A percentile compares a stretch with the other conserved stretches of the same genome.
These are phyloP conservation scores for Coptodon rendalli DNA, from an alignment of 2,113 vertebrate species.

Conservation along the genomic window DNA sequence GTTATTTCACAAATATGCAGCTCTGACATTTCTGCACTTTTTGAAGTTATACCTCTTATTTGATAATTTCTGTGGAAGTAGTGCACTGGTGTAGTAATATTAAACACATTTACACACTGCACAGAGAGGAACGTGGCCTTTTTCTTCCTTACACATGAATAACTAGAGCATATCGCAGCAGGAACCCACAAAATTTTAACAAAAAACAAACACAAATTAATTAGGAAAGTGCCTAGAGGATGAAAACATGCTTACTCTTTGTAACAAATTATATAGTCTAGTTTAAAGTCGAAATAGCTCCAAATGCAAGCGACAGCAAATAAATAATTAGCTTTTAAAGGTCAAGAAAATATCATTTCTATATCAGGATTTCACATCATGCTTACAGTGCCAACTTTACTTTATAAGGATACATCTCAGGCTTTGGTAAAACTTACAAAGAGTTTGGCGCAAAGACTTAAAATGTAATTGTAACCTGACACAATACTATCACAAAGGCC, in stretches of 20 bases:
- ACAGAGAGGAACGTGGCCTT: not conserved
- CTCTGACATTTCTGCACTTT: slow-evolving; percentile 7
- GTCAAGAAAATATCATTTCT: not conserved
- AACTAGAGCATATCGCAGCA: not conserved
- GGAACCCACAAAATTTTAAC: not conserved
- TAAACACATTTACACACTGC: not conserved
- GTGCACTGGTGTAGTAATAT: not conserved
- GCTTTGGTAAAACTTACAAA: not conserved
- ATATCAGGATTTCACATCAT: not conserved
- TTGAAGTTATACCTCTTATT: slow-evolving; percentile 9
- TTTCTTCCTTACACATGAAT: not conserved
- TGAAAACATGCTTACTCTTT: not conserved
- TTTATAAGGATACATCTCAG: not conserved
- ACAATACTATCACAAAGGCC: not conserved
- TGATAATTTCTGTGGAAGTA: slow-evolving; percentile 1
- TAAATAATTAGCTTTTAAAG: not conserved
- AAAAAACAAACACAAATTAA: slow-evolving; percentile 1
- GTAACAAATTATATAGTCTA: not conserved
- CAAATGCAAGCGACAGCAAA: not conserved
- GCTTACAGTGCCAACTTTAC: not conserved
- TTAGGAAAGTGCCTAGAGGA: not conserved
- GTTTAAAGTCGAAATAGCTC: not conserved
- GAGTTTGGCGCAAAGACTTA: not conserved
- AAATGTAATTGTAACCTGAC: not conserved
- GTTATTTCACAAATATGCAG: slow-evolving; percentile 7